These are phyloP conservation scores for Ploceus nigricollis DNA, from an alignment of 2,113 vertebrate genomes.

Conservation along the genomic window DNA sequence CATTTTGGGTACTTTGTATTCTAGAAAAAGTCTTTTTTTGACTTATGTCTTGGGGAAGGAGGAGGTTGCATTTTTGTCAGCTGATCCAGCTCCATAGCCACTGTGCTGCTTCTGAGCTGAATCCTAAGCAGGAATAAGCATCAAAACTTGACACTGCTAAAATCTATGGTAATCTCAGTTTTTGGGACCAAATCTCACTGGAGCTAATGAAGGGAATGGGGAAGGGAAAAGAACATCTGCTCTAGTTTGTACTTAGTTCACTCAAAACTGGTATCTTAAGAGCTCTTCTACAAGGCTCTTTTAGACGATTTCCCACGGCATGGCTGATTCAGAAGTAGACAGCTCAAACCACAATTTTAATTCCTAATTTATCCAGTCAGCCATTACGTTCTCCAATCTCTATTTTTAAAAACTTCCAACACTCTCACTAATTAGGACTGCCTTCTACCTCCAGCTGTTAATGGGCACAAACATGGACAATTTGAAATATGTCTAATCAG, in stretches of 20 bases:
- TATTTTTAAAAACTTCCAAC: not conserved
- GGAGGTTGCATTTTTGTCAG: not conserved
- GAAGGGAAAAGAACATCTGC: not conserved
- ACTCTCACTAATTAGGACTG: not conserved
- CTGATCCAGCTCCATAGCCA: not conserved
- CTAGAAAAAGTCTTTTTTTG: not conserved
- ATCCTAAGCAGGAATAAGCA: not conserved
- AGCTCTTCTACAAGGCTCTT: not conserved
- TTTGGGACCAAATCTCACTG: not conserved
- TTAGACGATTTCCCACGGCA: not conserved
- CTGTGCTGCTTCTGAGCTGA: not conserved
- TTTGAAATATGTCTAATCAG: conserved; percentile 2
- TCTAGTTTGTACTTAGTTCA: not conserved
- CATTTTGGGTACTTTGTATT: not conserved
- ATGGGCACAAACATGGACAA: not conserved
- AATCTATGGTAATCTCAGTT: not conserved
- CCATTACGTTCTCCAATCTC: not conserved
- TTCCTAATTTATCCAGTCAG: conserved; percentile 2
- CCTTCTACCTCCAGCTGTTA: conserved; percentile 12
- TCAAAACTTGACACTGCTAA: not conserved
- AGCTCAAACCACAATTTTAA: not conserved
- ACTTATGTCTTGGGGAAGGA: not conserved
- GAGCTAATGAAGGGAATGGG: not conserved
- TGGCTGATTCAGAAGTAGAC: not conserved
- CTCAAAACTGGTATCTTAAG: too few relatives aligned